Conservation (phyloP, 2,113 vertebrate species). For the Seriola rivoliana region DNA sequence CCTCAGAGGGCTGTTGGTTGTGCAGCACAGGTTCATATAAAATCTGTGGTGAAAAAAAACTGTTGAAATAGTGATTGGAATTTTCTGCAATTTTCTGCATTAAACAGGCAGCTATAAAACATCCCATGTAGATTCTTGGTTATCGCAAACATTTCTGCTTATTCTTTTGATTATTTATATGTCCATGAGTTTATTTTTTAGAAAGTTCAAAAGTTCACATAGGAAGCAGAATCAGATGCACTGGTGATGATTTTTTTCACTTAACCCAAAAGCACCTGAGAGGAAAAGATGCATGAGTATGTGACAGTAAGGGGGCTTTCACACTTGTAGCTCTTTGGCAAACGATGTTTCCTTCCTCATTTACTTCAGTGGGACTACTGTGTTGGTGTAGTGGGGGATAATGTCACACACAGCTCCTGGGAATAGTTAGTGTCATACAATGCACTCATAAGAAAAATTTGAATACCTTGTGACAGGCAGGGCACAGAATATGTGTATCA, state of each 20-base stretch:
- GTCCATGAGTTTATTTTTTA: neutral
- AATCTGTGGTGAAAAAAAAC: neutral
- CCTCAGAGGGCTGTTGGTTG: slow-evolving; percentile 5
- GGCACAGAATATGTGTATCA: neutral
- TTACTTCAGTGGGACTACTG: neutral
- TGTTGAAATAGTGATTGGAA: slow-evolving; percentile 9
- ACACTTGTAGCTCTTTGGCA: neutral
- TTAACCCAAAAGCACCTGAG: slow-evolving; percentile 3
- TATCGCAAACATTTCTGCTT: neutral
- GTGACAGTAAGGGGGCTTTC: neutral
- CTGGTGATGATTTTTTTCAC: neutral
- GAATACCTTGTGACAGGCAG: neutral
- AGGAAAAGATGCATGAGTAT: neutral
- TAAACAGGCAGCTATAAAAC: neutral
- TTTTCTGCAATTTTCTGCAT: neutral
- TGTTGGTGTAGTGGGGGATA: neutral
- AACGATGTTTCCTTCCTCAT: neutral
- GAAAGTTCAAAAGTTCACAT: slow-evolving; percentile 19
- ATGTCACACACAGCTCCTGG: neutral
- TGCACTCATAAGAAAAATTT: neutral
- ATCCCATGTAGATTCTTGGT: neutral
- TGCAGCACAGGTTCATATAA: slow-evolving; percentile 13
- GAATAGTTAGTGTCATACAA: neutral
- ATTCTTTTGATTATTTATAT: slow-evolving; percentile 5
- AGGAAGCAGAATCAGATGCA: neutral